Evolutionary conservation across 1,140 invertebrate genomes (phyloP).

Genomic region (Tetragonula clypearis): DNA sequence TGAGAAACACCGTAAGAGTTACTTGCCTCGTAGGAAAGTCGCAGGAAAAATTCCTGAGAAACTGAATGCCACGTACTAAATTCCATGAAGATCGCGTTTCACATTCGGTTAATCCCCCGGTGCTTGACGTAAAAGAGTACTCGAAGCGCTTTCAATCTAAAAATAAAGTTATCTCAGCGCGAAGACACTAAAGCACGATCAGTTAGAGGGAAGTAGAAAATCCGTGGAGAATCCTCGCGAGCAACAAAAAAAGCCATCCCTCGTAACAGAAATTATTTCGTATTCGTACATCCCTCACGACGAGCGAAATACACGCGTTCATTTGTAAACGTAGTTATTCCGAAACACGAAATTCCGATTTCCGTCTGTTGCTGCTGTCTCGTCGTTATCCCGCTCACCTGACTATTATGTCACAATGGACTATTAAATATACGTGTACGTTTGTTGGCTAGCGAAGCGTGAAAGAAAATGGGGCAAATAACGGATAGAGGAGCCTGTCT

Average conservation of each 20-base stretch:
- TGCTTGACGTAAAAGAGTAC: no score
- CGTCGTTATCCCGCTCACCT: background rate
- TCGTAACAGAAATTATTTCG: background rate
- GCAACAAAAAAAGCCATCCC: background rate
- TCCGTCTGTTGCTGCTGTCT: background rate
- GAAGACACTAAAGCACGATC: background rate
- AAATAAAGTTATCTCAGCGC: background rate
- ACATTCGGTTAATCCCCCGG: background rate
- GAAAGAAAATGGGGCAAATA: conserved; percentile 7
- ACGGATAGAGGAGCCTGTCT: background rate
- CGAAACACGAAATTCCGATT: conserved; percentile 15
- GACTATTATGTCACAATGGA: conserved; percentile 25
- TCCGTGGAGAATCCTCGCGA: background rate
- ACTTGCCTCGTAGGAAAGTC: background rate
- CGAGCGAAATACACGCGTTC: background rate
- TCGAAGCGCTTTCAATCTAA: background rate
- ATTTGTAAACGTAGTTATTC: background rate
- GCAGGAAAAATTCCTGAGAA: background rate
- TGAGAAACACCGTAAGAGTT: background rate
- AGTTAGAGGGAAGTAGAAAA: background rate
- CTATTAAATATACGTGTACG: conserved; percentile 16
- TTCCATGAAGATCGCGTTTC: background rate
- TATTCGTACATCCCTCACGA: background rate
- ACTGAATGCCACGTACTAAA: background rate
- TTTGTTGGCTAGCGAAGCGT: background rate